Evolutionary conservation across 30 jellyfish, hydroid and myxozoan genomes (phyloP).

Genomic region (Phacellophora camtschatica): DNA sequence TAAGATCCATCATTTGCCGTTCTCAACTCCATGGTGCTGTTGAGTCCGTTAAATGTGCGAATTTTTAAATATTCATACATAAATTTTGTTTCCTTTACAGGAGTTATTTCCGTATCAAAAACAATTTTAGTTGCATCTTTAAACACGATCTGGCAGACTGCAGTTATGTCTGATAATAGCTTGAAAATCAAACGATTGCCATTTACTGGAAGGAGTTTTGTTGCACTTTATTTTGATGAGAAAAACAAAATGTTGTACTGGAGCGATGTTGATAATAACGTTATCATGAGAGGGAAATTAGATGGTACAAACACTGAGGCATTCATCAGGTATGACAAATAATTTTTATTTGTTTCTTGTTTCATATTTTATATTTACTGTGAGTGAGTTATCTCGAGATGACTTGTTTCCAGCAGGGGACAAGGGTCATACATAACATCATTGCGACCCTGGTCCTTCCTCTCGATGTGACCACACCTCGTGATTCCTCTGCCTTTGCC

Average conservation of each 20-base stretch:
- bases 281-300: slow-evolving; percentile 32
- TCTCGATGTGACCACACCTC: no score
- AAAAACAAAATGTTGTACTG: slow-evolving; percentile 29
- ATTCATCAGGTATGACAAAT: slow-evolving; percentile 30
- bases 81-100: background rate
- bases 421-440: no score
- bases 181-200: slow-evolving; percentile 36
- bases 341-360: no score
- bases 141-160: slow-evolving; percentile 33
- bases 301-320: slow-evolving; percentile 52
- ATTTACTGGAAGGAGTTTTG: slow-evolving; percentile 12
- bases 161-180: slow-evolving; percentile 33
- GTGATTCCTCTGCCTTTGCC: no score
- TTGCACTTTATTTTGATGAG: slow-evolving; percentile 38
- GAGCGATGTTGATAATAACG: slow-evolving; percentile 47
- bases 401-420: no score
- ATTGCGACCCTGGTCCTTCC: no score
- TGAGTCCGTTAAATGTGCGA: background rate
- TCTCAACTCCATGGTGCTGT: no score
- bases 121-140: slow-evolving; percentile 24
- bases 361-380: no score
- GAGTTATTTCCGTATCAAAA: background rate
- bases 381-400: no score
- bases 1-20: no score
- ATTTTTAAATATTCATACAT: background rate